Evolutionary conservation across 2,797 vertebrate genomes (phyloP).

Genomic region (Ispidina lecontei): DNA sequence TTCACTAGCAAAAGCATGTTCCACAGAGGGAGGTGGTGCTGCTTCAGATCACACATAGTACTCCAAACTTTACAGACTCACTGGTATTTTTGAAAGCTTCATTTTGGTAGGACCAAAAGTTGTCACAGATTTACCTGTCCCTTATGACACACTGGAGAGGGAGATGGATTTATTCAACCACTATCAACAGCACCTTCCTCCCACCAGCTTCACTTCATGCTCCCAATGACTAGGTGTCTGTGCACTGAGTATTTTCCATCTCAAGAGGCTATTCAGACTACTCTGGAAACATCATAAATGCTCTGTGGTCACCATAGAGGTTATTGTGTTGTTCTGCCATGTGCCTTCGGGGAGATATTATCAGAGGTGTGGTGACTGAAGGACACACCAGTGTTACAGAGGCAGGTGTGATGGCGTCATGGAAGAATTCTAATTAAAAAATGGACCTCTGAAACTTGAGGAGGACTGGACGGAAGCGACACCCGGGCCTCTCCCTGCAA

Average conservation of each 20-base stretch:
- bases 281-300: not conserved
- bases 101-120: not conserved
- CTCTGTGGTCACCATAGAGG: not conserved
- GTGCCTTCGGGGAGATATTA: not conserved
- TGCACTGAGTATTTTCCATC: not conserved
- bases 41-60: not conserved
- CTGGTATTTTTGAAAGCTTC: not conserved
- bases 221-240: not conserved
- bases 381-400: not conserved
- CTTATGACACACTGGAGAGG: not conserved
- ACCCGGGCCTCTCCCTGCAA: not conserved
- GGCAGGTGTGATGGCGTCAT: not conserved
- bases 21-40: not conserved
- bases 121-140: not conserved
- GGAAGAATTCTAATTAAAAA: constrained; percentile 25
- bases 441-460: not conserved
- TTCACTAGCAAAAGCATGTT: not conserved
- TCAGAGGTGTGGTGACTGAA: not conserved
- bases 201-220: not conserved
- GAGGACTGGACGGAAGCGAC: not conserved
- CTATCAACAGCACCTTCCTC: not conserved
- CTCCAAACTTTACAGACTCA: not conserved
- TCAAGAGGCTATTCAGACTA: constrained; percentile 3
- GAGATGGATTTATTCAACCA: not conserved
- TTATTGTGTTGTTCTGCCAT: not conserved